phyloP scores from a whole-genome alignment of 2,797 vertebrate species.

The Liparis tanakae region DNA sequence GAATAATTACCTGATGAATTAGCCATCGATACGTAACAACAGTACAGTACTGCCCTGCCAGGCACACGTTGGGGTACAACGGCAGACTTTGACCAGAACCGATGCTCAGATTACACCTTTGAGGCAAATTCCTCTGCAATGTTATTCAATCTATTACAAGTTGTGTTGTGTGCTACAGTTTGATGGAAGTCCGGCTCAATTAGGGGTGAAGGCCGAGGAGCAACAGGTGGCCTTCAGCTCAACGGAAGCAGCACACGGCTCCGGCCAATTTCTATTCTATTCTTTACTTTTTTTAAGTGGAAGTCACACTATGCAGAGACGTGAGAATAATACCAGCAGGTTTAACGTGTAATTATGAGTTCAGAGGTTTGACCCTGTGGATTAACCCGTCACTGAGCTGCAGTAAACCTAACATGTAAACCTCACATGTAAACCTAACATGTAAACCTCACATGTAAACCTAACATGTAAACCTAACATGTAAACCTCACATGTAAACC shows the following conservation, averaged over 20 bases:
- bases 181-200: slow-evolving; percentile 6
- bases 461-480: slow-evolving; percentile 59
- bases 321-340: slow-evolving; percentile 44
- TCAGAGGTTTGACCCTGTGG: slow-evolving; percentile 66
- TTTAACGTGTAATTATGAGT: slow-evolving; percentile 59
- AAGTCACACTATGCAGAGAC: background rate
- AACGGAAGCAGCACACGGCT: slow-evolving; percentile 54
- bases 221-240: slow-evolving; percentile 70
- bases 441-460: no score
- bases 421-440: slow-evolving; percentile 59
- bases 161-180: background rate
- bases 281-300: slow-evolving; percentile 3
- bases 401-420: slow-evolving; percentile 56
- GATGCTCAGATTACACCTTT: background rate
- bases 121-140: background rate
- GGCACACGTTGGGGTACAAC: background rate
- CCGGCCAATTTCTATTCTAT: no score
- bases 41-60: slow-evolving; percentile 7
- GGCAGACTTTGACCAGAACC: background rate
- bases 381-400: slow-evolving; percentile 63
- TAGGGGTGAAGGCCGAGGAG: slow-evolving; percentile 20
- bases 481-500: slow-evolving; percentile 62
- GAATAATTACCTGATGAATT: slow-evolving; percentile 62
- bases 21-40: slow-evolving; percentile 42
- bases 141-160: background rate